A percentile compares a stretch with the other conserved stretches of the same genome.
Evolutionary conservation across 1,140 invertebrate genomes (phyloP).

Genomic region (Gonioctena quinquepunctata): DNA sequence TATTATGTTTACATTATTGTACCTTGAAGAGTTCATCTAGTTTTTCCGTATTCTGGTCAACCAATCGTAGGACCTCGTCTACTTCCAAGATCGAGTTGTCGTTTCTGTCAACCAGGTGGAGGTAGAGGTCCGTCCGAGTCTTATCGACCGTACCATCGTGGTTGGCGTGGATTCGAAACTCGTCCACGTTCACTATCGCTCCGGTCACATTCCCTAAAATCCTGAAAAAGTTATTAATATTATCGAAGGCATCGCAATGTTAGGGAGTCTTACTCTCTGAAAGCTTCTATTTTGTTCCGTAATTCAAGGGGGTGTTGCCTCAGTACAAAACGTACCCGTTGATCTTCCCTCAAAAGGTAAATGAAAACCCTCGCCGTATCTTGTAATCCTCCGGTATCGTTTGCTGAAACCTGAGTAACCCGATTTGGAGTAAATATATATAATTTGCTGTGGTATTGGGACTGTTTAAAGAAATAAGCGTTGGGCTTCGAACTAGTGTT

Average conservation of each 20-base stretch:
- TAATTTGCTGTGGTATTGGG: too few species aligned
- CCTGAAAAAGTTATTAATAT: conserved; percentile 54
- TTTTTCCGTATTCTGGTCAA: conserved; percentile 90
- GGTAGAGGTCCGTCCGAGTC: conserved; percentile 90
- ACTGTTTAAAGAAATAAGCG: too few species aligned
- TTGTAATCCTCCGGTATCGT: conserved; percentile 79
- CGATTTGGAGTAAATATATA: too few species aligned
- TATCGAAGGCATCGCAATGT: neutral
- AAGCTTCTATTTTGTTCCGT: conserved; percentile 74
- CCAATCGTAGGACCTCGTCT: conserved; percentile 77
- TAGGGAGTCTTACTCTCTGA: conserved; percentile 71
- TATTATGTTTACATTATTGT: too few species aligned
- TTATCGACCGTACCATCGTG: conserved; percentile 90
- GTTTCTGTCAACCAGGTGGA: conserved; percentile 86
- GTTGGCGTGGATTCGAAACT: conserved; percentile 90
- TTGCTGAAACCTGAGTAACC: conserved; percentile 83
- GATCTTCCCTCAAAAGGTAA: conserved; percentile 89
- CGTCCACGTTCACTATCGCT: conserved; percentile 91
- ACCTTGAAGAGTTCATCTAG: conserved; percentile 84
- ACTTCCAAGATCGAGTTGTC: conserved; percentile 93
- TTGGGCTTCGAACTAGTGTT: too few species aligned
- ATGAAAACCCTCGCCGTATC: conserved; percentile 85
- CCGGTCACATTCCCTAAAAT: conserved; percentile 82
- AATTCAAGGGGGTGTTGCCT: conserved; percentile 85
- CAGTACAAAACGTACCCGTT: conserved; percentile 90